phyloP scores from a whole-genome alignment of 1,140 invertebrate genomes.

The Stenopsyche tienmushanensis region DNA sequence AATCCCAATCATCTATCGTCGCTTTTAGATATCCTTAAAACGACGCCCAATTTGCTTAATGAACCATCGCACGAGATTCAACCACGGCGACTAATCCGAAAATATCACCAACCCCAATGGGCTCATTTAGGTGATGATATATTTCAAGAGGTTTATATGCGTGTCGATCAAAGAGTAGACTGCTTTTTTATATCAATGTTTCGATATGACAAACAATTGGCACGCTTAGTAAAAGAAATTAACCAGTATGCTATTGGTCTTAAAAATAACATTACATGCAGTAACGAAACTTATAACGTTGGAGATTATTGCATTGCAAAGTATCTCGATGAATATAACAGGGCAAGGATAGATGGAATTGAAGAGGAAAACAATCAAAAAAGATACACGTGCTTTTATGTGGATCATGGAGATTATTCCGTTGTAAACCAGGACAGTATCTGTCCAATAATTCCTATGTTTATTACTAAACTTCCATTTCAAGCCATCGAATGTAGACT shows the following conservation, averaged over 20 bases:
- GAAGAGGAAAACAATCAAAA: background rate
- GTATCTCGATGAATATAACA: conserved; percentile 47
- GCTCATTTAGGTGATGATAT: conserved; percentile 47
- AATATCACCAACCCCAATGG: conserved; percentile 45
- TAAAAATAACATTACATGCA: conserved; percentile 32
- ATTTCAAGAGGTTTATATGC: conserved; percentile 45
- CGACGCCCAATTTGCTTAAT: conserved; percentile 20
- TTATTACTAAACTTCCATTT: conserved; percentile 49
- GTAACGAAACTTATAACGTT: conserved; percentile 37
- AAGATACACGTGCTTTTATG: conserved; percentile 50
- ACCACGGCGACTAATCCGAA: conserved; percentile 45
- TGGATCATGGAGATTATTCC: conserved; percentile 51
- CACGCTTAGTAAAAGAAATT: conserved; percentile 46
- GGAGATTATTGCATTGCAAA: conserved; percentile 50
- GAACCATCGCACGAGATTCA: conserved; percentile 13
- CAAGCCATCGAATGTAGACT: conserved; percentile 54
- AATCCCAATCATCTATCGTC: conserved; percentile 26
- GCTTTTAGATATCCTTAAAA: conserved; percentile 21
- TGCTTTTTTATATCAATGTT: conserved; percentile 46
- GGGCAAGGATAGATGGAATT: conserved; percentile 47
- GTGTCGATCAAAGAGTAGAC: conserved; percentile 43
- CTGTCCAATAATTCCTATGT: conserved; percentile 45
- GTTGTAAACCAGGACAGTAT: conserved; percentile 44
- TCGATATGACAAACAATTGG: conserved; percentile 47
- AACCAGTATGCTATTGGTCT: conserved; percentile 44